These are phyloP conservation scores for Notarius quadriscutis DNA, from an alignment of 2,113 vertebrate genomes.

Conservation along the genomic window DNA sequence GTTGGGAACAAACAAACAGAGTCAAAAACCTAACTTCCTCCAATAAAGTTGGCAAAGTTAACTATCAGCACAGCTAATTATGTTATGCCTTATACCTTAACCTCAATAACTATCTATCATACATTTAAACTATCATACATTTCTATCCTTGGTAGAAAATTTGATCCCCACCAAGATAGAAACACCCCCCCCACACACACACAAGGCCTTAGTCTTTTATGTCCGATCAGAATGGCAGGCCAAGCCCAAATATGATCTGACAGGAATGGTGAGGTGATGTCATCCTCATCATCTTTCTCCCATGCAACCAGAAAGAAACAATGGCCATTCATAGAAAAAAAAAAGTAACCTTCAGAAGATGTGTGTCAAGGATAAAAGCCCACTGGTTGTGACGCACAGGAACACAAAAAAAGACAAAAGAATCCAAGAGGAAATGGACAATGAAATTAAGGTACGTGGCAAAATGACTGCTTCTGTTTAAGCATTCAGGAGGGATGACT, in stretches of 20 bases:
- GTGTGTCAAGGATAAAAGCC: constrained; percentile 36
- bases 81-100: no score
- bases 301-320: neutral
- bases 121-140: no score
- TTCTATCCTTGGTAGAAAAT: no score
- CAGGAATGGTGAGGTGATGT: constrained; percentile 18
- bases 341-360: constrained; percentile 17
- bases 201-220: neutral
- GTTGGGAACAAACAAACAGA: no score
- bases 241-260: neutral
- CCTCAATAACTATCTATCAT: no score
- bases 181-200: neutral
- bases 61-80: no score
- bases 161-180: no score
- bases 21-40: no score
- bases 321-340: constrained; percentile 18
- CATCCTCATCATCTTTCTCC: neutral
- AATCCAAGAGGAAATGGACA: constrained; percentile 34
- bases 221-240: neutral
- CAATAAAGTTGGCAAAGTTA: no score
- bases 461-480: constrained; percentile 21
- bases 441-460: constrained; percentile 33
- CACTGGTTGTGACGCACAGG: constrained; percentile 26
- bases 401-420: constrained; percentile 34
- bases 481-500: constrained; percentile 12